Evolutionary conservation across 37 sponge, comb jelly and placozoan species (phyloP).

Genomic region (Agelas oroides): DNA sequence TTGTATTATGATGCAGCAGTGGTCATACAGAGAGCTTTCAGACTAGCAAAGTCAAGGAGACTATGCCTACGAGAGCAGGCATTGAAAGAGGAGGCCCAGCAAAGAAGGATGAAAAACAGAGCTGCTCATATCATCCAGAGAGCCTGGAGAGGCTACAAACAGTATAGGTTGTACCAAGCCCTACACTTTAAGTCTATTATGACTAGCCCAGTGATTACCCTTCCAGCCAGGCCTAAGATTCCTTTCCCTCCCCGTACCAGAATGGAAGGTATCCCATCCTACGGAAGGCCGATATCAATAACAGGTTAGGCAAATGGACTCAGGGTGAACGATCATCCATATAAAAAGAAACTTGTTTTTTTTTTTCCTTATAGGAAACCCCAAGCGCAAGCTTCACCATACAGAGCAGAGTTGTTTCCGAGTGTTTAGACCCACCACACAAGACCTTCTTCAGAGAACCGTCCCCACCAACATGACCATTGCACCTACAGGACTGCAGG

Average conservation of each 20-base stretch:
- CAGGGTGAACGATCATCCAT: not conserved
- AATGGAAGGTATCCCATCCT: constrained; percentile 18
- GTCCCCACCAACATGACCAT: too few species aligned
- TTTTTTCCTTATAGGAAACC: constrained; percentile 13
- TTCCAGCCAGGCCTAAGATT: not conserved
- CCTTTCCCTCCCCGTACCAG: not conserved
- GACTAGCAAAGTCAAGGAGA: constrained; percentile 7
- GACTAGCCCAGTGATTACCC: constrained; percentile 58
- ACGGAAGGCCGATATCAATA: constrained; percentile 50
- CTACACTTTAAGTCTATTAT: constrained; percentile 33
- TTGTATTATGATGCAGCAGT: constrained; percentile 60
- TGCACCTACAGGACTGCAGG: too few species aligned
- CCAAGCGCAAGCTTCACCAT: constrained; percentile 38
- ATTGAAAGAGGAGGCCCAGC: not conserved
- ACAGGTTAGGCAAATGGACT: constrained; percentile 42
- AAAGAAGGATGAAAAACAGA: not conserved
- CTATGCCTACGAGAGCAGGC: not conserved
- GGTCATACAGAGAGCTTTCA: constrained; percentile 67
- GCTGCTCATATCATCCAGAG: constrained; percentile 64
- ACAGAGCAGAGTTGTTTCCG: constrained; percentile 56
- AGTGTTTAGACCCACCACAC: constrained; percentile 34
- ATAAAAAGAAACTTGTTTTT: not conserved
- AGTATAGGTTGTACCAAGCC: constrained; percentile 33
- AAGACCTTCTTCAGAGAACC: constrained; percentile 20
- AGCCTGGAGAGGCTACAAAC: constrained; percentile 49